These are phyloP conservation scores for Hyperopisus bebe DNA, from an alignment of 2,113 vertebrate genomes.

Conservation along the genomic window DNA sequence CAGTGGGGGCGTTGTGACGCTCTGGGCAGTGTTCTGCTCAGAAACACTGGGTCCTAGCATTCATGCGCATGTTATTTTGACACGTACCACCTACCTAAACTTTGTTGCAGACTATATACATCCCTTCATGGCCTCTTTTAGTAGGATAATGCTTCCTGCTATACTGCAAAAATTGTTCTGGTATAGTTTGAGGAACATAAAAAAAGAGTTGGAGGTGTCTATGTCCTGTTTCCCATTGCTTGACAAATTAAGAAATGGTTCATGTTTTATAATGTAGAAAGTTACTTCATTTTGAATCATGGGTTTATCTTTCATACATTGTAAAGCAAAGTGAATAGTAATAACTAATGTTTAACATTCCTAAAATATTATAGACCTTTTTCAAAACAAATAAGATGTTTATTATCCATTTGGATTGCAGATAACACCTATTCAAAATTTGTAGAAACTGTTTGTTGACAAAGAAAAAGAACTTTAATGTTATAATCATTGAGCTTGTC, in stretches of 20 bases:
- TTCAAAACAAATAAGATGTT: constrained; percentile 8
- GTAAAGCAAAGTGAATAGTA: constrained; percentile 39
- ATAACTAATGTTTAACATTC: constrained; percentile 24
- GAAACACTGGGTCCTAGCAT: background rate
- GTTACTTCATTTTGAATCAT: constrained; percentile 35
- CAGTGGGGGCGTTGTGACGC: background rate
- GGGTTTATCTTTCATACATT: constrained; percentile 46
- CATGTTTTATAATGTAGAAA: constrained; percentile 45
- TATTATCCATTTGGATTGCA: background rate
- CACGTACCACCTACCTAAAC: background rate
- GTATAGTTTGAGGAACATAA: background rate
- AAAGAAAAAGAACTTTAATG: background rate
- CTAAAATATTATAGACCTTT: constrained; percentile 24
- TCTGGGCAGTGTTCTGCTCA: background rate
- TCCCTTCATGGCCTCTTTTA: background rate
- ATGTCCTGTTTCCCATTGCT: background rate
- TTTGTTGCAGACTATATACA: background rate
- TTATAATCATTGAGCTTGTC: background rate
- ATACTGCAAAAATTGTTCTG: background rate
- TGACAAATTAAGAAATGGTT: constrained; percentile 23
- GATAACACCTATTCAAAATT: background rate
- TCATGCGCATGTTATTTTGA: background rate
- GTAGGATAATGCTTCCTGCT: background rate
- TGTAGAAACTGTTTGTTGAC: background rate
- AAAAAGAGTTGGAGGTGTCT: background rate